These are phyloP conservation scores for Cryptus armator DNA, from an alignment of 2,888 invertebrate genomes.

Conservation along the genomic window DNA sequence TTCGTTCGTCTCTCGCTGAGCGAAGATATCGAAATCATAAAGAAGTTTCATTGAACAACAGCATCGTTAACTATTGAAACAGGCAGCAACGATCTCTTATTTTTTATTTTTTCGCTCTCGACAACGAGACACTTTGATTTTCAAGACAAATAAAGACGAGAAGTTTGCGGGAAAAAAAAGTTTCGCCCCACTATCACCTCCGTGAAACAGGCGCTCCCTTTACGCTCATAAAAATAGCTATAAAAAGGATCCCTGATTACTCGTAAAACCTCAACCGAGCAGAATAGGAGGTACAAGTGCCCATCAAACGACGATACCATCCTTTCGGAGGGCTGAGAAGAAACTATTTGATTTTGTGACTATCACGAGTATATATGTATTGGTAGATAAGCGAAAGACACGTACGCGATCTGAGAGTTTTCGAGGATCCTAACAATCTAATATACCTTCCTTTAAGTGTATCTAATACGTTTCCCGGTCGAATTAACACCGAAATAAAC, in stretches of 20 bases:
- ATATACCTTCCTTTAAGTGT: constrained; percentile 13
- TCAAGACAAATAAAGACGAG: background rate
- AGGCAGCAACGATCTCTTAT: background rate
- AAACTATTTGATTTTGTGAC: constrained; percentile 32
- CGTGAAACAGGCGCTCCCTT: constrained; percentile 26
- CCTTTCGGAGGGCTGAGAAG: background rate
- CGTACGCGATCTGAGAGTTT: constrained; percentile 6
- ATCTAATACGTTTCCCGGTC: background rate
- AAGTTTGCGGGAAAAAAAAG: constrained; percentile 1
- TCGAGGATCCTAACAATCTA: background rate
- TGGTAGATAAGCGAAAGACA: background rate
- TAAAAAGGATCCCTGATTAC: constrained; percentile 57
- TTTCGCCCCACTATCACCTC: constrained; percentile 17
- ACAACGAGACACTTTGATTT: background rate
- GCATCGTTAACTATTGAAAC: constrained; percentile 43
- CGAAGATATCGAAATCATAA: constrained; percentile 50
- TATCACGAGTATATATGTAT: background rate
- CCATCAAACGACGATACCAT: constrained; percentile 36
- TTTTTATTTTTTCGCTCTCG: background rate
- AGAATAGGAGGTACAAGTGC: constrained; percentile 14
- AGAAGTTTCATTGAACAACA: constrained; percentile 38
- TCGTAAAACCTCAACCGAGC: constrained; percentile 49
- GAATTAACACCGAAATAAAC: constrained; percentile 19
- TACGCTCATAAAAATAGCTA: constrained; percentile 53
- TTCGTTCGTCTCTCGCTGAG: constrained; percentile 40